Evolutionary conservation across 2,888 invertebrate species (phyloP), one percentile per base, ranked within the genome.

Genomic region (Cylloceria caligata): DNA sequence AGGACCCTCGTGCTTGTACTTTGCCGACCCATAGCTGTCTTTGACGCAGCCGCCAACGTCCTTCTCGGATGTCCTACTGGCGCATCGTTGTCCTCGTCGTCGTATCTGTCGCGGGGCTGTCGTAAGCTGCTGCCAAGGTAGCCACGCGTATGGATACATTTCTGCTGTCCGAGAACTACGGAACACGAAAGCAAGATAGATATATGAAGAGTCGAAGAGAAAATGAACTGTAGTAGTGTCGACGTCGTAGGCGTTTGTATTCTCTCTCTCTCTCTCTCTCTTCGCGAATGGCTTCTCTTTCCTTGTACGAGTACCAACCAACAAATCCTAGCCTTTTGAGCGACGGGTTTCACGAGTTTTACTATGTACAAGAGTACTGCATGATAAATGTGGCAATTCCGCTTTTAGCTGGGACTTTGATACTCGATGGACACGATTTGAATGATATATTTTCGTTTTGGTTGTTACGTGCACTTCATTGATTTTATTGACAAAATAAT

Each of bases 241-340:
- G 27, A 42, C 39, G 24, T 27, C 39, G 55, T 39, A 55, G 34
- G 39, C 42, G 45, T 45, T n/a, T 68, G 19, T 21, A 21, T 27
- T 67, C 47, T 42, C 36, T 21, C 34, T 67, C 30, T 30, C 71
- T 52, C 21, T 68, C 13, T 47, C 34, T 55, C 42, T 16, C 19
- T 30, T 60, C 39, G 57, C 34, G 21, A 27, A 34, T 74, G 83
- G 73, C 79, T 81, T 79, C 74, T 45, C 71, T 47, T 73, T 81
- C 64, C 72, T 74, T 75, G 83, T 77, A 83, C 76, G 80, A 82
- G 74, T 82, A 79, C 79, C 74, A 74, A 45, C 11, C 52, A n/a
- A 49, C 30, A 39, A 65, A 47, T 34, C 19, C 49, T n/a, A 60
- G 42, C 36, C 47, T 75, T 64, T 60, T 27, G 57, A 68, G 60